Percentiles rank a stretch among this genome's conserved stretches.
Evolutionary conservation across 2,113 vertebrate species (phyloP).

Genomic region (Syngnathus floridae): DNA sequence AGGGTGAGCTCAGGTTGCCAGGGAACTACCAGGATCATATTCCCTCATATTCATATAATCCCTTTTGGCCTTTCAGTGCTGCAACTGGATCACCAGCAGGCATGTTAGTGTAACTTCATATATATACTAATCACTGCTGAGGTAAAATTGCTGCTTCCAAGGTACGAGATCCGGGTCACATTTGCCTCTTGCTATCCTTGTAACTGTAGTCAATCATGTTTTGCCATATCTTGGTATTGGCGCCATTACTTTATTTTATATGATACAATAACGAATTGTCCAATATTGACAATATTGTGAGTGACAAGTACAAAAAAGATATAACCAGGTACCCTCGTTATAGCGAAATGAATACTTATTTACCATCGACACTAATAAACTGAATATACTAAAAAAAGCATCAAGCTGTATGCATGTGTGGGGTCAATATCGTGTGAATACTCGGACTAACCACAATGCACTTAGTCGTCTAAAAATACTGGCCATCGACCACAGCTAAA

Average conservation of each 20-base stretch:
- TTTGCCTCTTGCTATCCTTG: no score
- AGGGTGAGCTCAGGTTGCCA: conserved; percentile 47
- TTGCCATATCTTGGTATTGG: no score
- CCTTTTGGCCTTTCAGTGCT: conserved; percentile 10
- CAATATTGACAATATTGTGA: no score
- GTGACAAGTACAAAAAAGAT: no score
- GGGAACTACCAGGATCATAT: conserved; percentile 53
- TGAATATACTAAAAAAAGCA: no score
- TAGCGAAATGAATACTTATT: no score
- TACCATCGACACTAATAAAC: no score
- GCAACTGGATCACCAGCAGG: conserved; percentile 21
- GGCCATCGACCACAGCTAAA: conserved; percentile 20
- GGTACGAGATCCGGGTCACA: no score
- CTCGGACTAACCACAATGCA: conserved; percentile 20
- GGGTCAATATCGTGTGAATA: conserved; percentile 9
- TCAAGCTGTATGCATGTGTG: conserved; percentile 1
- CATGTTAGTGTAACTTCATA: conserved; percentile 28
- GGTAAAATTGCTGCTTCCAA: conserved; percentile 31
- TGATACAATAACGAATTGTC: no score
- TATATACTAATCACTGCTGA: conserved; percentile 26
- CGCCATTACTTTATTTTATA: no score
- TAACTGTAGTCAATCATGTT: no score
- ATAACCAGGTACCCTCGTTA: no score
- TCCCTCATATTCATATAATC: conserved; percentile 27
- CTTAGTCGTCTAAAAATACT: conserved; percentile 24